phyloP scores from a whole-genome alignment of 2,113 vertebrate genomes.

The Forbesichthys papilliferus region DNA sequence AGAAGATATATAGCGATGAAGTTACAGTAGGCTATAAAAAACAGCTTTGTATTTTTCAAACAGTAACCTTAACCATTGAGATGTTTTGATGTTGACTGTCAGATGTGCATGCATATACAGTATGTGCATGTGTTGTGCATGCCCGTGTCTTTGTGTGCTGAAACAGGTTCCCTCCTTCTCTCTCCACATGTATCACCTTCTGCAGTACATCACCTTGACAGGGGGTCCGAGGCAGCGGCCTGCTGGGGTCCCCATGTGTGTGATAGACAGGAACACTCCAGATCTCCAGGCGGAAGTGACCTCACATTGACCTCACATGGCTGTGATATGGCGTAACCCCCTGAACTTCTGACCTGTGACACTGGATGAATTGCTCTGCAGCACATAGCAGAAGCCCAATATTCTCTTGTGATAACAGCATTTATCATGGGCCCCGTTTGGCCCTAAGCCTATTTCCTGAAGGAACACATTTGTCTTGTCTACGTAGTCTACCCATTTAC shows the following conservation, averaged over 20 bases:
- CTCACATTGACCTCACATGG: conserved; percentile 64
- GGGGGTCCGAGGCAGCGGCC: conserved; percentile 46
- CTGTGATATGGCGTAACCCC: conserved; percentile 48
- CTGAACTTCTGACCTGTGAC: conserved; percentile 43
- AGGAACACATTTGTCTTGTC: no score
- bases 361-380: conserved; percentile 26
- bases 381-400: conserved; percentile 29
- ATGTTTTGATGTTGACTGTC: background rate
- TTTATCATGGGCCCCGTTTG: conserved; percentile 8
- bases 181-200: conserved; percentile 50
- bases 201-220: conserved; percentile 67
- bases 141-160: background rate
- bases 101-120: conserved; percentile 2
- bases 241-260: conserved; percentile 26
- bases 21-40: background rate
- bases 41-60: no score
- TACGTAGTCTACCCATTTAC: no score
- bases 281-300: conserved; percentile 64
- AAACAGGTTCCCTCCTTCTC: conserved; percentile 34
- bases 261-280: conserved; percentile 62
- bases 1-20: background rate
- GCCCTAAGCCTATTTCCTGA: background rate
- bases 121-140: no score
- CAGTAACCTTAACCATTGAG: no score
- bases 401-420: conserved; percentile 7